Base-by-base conservation (phyloP, 2,888 invertebrate species). In the Dicroscelio sp. region DNA sequence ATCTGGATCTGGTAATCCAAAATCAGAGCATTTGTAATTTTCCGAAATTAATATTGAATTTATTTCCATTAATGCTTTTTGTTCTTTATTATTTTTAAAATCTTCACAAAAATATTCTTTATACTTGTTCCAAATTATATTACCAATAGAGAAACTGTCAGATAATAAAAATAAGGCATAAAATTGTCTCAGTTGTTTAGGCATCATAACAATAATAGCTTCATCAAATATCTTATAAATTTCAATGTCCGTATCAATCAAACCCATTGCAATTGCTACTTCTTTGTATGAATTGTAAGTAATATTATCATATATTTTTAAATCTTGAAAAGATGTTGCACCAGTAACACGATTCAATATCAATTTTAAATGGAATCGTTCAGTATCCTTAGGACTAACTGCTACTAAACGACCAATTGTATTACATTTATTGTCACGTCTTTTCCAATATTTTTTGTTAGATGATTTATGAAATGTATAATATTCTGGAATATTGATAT, bases 351-450 rank as follows among this genome's bases (percentile, higher is more conserved):
- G 8, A 80, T 75, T 80, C 10, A 87, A 33, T 43, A 90, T 84
- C 63, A 88, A 76, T 80, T 91, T 91, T 71, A 91, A 78, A 79
- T 86, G 73, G 67, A 88, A 91, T 12, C 91, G 63, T 79, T 90
- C 84, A 33, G 30, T 20, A 75, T 87, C 84, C n/a, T 87, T 87
- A 12, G 87, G 86, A 65, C 82, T 86, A 33, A 88, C 83, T 27
- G 69, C 38, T 38, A 55, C 69, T 25, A 91, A 27, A 43, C 90
- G 27, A 20, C 88, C 90, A 35, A 88, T 75, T 20, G n/a, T 52
- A 52, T 52, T 52, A 17, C 12, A 52, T 52, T 8, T 20, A 17
- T 20, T 20, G 10, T 52, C n/a, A n/a, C 52, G 52, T n/a, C n/a
- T 52, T 14, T 8, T 52, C 52, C 52, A 52, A 20, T 20, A 5